phyloP scores from a whole-genome alignment of 2,797 vertebrate species.

The Pteropus rufus region DNA sequence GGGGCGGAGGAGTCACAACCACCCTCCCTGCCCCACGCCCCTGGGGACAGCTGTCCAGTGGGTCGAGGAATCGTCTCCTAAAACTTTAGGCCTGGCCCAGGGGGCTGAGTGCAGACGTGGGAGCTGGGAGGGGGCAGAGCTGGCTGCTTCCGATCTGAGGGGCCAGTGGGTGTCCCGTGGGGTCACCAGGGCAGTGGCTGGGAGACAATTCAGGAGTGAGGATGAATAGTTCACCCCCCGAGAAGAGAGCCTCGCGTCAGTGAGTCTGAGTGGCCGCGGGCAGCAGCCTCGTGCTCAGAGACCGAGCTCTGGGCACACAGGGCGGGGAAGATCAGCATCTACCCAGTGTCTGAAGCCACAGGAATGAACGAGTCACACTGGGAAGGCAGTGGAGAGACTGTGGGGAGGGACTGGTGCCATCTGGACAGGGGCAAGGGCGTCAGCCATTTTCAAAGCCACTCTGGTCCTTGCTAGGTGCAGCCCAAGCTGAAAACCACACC shows the following conservation, averaged over 20 bases:
- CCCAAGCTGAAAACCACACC: not conserved
- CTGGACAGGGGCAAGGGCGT: not conserved
- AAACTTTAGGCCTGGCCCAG: not conserved
- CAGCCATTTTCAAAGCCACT: not conserved
- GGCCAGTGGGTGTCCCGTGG: not conserved
- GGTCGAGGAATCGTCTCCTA: not conserved
- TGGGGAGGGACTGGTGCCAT: not conserved
- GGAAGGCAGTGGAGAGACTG: not conserved
- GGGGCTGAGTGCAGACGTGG: accelerated
- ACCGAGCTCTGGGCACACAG: too few relatives aligned
- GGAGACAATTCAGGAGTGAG: not conserved
- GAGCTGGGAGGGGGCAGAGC: not conserved
- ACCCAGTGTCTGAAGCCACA: not conserved
- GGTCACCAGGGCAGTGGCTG: not conserved
- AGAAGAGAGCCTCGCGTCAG: not conserved
- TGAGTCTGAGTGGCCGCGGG: accelerated
- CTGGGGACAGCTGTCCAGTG: not conserved
- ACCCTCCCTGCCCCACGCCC: accelerated
- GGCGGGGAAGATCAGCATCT: too few relatives aligned
- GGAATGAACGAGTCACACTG: not conserved
- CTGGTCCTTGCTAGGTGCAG: not conserved
- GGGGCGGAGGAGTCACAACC: not conserved
- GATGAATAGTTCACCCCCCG: not conserved
- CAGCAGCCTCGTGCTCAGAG: not conserved
- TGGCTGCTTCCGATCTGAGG: not conserved